Evolutionary conservation across 2,797 vertebrate genomes (phyloP), one percentile per base, ranked within the genome.

Genomic region (Petrocephalus schoutedeni): DNA sequence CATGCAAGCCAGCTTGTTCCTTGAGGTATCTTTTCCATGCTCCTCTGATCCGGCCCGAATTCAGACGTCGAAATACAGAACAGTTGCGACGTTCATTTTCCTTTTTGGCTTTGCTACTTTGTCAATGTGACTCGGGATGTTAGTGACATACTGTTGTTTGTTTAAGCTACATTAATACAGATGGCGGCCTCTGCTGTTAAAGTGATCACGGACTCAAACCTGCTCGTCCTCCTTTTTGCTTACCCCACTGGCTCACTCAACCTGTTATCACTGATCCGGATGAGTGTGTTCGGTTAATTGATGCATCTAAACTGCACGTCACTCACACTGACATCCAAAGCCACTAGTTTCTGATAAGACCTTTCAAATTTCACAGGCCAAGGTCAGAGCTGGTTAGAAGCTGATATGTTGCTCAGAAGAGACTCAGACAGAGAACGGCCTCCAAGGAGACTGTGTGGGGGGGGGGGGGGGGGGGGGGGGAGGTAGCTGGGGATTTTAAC

Each of bases 21-120:
- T 86, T 88, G 56, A 74, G 86, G 71, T 90, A 86, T 86, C 10
- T 86, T 88, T 88, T 85, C n/a, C 57, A 85, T 89, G 67, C 51
- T 87, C 23, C 45, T 83, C 12, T 54, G 23, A 87, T 28, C 36
- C 77, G 49, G 85, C 90, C 3, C 16, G 9, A 87, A 83, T 56
- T 88, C 83, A 85, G 56, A 90, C 49, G 86, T 59, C 85, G 85
- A 85, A 87, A 88, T 74, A 90, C 80, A 14, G 19, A 54, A 87
- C 49, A 54, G 4, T 67, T 89, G 67, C 51, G 86, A 61, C 82
- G 12, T 87, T 74, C 19, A 56, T 59, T 86, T 36, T 36, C 1
- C 32, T 61, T 36, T 86, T n/a, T 36, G 14, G 5, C 3, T 57
- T 57, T 45, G 12, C 57, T 41, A 2, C 2, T n/a, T 61, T 57